These are phyloP conservation scores for Engystomops pustulosus DNA, from an alignment of 2,113 vertebrate species.

Conservation along the genomic window DNA sequence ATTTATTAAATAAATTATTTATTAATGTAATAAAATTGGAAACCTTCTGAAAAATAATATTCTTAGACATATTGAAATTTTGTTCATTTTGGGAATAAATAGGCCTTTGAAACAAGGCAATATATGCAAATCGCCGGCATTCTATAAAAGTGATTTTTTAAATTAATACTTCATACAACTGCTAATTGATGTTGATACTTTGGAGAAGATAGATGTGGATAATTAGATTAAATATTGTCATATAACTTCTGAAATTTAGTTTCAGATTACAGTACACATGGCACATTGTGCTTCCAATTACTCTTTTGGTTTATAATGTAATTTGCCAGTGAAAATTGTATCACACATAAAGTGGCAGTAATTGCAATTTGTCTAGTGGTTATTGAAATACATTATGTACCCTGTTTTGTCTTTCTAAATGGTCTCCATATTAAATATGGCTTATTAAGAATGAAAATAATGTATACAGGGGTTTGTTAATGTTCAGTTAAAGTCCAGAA, in stretches of 20 bases:
- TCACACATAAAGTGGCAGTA: conserved; percentile 6
- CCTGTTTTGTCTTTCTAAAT: conserved; percentile 39
- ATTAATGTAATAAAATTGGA: not conserved
- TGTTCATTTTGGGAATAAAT: not conserved
- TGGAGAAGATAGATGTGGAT: not conserved
- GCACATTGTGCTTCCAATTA: conserved; percentile 22
- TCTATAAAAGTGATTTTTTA: not conserved
- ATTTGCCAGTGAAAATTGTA: conserved; percentile 29
- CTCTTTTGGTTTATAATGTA: conserved; percentile 30
- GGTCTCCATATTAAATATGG: not conserved
- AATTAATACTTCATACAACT: conserved; percentile 4
- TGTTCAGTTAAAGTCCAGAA: conserved; percentile 3
- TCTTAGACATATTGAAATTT: not conserved
- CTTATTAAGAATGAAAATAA: conserved; percentile 7
- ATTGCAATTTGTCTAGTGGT: conserved; percentile 19
- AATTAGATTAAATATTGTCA: conserved; percentile 29
- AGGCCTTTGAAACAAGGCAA: not conserved
- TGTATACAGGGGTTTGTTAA: conserved; percentile 12
- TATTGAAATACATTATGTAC: conserved; percentile 40
- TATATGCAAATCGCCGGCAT: not conserved
- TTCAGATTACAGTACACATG: not conserved
- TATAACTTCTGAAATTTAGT: not conserved
- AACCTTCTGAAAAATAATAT: not conserved
- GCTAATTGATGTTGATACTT: conserved; percentile 8
- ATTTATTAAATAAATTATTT: too few species aligned